These are phyloP conservation scores for Hyperoodon ampullatus DNA, from an alignment of 2,113 vertebrate genomes.

Conservation along the genomic window DNA sequence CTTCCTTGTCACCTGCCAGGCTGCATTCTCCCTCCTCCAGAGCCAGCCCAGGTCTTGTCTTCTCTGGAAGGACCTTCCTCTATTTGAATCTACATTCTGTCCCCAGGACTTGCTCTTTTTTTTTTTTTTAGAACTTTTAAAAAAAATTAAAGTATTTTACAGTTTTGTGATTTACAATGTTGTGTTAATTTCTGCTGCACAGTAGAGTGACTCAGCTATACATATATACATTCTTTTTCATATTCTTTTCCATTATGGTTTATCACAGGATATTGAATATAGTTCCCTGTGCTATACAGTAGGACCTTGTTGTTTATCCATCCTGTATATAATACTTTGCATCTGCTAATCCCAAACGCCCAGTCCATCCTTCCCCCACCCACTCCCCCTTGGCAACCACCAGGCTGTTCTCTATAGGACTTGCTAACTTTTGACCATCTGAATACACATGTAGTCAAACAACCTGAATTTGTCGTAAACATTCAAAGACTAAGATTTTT, in stretches of 20 bases:
- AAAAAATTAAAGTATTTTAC: too few relatives aligned
- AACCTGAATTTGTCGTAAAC: not conserved
- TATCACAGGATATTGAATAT: not conserved
- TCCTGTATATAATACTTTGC: not conserved
- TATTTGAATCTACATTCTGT: not conserved
- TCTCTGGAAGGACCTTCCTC: not conserved
- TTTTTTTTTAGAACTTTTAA: not conserved
- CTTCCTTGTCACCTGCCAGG: not conserved
- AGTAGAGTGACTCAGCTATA: not conserved
- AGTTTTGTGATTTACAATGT: too few relatives aligned
- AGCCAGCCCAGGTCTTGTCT: not conserved
- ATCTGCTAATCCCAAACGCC: not conserved
- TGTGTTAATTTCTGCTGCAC: not conserved
- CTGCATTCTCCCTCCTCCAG: not conserved
- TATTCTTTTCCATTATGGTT: not conserved
- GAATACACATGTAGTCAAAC: not conserved
- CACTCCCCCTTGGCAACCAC: not conserved
- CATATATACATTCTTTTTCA: not conserved
- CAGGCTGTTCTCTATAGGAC: not conserved
- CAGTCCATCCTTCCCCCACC: not conserved
- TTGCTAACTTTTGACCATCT: not conserved
- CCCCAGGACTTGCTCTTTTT: not conserved
- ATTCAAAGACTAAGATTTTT: not conserved
- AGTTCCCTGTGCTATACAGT: too few relatives aligned
- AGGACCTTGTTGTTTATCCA: too few relatives aligned